phyloP scores from a whole-genome alignment of 2,888 invertebrate genomes.

The Aromia moschata region DNA sequence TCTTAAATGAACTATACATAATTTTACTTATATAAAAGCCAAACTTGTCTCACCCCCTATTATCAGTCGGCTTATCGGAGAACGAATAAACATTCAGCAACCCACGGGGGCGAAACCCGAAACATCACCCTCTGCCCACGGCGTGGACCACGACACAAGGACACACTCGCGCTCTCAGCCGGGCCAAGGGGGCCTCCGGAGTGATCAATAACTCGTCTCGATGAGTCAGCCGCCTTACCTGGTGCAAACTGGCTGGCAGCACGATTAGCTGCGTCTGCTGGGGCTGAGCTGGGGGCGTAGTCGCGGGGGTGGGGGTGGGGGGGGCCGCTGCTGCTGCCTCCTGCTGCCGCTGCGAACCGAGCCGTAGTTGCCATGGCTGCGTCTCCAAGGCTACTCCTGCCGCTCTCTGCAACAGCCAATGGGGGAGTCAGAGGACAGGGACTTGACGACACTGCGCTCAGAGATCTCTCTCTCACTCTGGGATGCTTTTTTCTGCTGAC shows the following conservation, averaged over 20 bases:
- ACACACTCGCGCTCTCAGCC: conserved; percentile 13
- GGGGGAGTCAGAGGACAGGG: conserved; percentile 24
- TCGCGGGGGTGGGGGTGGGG: conserved; percentile 61
- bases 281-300: conserved; percentile 61
- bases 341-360: conserved; percentile 68
- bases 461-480: not conserved
- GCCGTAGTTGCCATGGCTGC: conserved; percentile 66
- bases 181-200: not conserved
- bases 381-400: conserved; percentile 62
- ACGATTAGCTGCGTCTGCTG: conserved; percentile 63
- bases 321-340: conserved; percentile 66
- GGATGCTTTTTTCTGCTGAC: conserved; percentile 3
- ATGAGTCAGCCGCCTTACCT: conserved; percentile 56
- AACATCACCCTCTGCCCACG: too few relatives aligned
- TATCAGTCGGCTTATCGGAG: too few relatives aligned
- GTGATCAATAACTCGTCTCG: conserved; percentile 15
- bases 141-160: too few relatives aligned
- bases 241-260: conserved; percentile 63
- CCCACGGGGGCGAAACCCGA: not conserved
- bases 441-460: conserved; percentile 20
- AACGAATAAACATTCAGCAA: not conserved
- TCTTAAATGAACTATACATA: too few relatives aligned
- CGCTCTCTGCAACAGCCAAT: conserved; percentile 60
- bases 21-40: too few relatives aligned
- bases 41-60: too few relatives aligned